Evolutionary conservation across 2,797 vertebrate species (phyloP), one percentile per base, ranked within the genome.

Genomic region (Sebastes dallii): DNA sequence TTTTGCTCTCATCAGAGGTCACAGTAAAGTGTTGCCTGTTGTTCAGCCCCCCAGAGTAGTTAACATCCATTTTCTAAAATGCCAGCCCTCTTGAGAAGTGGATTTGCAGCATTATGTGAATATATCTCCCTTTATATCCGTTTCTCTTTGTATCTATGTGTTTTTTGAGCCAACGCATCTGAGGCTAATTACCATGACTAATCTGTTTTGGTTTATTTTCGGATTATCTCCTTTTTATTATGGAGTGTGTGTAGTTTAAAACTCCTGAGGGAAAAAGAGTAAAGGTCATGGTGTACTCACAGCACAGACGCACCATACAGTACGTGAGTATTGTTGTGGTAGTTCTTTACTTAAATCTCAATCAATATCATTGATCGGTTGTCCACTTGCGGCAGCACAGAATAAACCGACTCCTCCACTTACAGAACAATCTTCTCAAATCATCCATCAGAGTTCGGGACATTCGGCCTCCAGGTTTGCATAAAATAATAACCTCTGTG

Each of bases 311-410:
- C 30, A 3, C 22, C n/a, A 16, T 8, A 11, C 9, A 16, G 13
- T 24, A 20, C 3, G 1, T 46, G 8, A 0, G 18, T 42, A 13
- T 46, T 66, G 66, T 30, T 67, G 3, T 52, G 10, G 22, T 34
- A 54, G 61, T 42, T 81, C 2, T 36, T 61, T 34, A 46, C 34
- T 66, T 29, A 55, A 66, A 64, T 72, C 34, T 39, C 29, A 54
- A 8, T 76, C 85, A 22, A 58, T 80, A 58, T n/a, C 67, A 80
- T 88, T 18, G 78, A 83, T 74, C 71, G 11, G 77, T 65, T 69
- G 64, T 73, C 77, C 82, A 54, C 76, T 83, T 60, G 5, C 0
- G 20, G 75, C 72, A 22, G 56, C 32, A 39, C 20, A 50, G 50
- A 54, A 66, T 46, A 56, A 66, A 60, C 71, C 3, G 42, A 29